A percentile compares a stretch with the other conserved stretches of the same genome.
These are phyloP conservation scores for Malurus cyaneus DNA, from an alignment of 2,113 vertebrate genomes.

Conservation along the genomic window DNA sequence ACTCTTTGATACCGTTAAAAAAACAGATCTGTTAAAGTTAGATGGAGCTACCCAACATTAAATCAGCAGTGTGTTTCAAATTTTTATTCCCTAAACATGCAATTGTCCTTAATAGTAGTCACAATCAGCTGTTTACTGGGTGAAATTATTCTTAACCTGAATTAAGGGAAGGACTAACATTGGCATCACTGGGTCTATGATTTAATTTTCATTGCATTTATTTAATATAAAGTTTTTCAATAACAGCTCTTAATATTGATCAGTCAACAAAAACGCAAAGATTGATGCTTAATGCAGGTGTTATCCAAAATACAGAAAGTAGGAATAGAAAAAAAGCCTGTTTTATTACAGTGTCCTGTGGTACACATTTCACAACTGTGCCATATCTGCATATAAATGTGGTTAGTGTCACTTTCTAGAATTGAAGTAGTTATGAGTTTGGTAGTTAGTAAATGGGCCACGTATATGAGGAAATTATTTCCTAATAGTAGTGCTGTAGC, in stretches of 20 bases:
- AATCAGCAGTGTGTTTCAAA: neutral
- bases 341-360: neutral
- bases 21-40: neutral
- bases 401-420: neutral
- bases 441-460: neutral
- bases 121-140: neutral
- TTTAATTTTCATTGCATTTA: constrained; percentile 11
- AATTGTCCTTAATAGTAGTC: neutral
- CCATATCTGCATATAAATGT: neutral
- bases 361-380: neutral
- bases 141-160: neutral
- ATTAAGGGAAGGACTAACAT: neutral
- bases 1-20: neutral
- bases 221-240: neutral
- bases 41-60: neutral
- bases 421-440: neutral
- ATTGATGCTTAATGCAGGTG: neutral
- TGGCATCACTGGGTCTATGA: neutral
- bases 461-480: neutral
- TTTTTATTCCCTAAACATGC: neutral
- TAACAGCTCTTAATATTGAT: neutral
- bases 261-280: neutral
- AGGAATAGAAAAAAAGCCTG: neutral
- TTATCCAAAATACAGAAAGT: neutral
- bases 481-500: neutral